Evolutionary conservation across 1,140 invertebrate genomes (phyloP).

Genomic region (Hirudo medicinalis): DNA sequence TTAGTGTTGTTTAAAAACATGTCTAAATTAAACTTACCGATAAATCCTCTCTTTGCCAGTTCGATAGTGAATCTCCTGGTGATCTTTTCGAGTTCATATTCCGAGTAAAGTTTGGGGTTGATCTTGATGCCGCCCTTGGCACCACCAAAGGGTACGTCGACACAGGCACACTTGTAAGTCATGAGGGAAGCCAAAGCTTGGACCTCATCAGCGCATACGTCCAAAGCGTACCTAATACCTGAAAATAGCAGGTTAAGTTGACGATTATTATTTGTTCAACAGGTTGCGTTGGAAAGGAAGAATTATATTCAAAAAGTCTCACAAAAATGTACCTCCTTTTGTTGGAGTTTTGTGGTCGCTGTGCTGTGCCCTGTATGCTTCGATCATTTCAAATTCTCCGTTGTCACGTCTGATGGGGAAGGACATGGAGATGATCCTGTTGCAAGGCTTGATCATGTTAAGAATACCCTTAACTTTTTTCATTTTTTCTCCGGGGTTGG

Average conservation of each 20-base stretch:
- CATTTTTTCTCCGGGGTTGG: conserved; percentile 11
- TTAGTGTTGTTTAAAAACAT: no score
- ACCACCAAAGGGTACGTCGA: conserved; percentile 82
- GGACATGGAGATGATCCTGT: conserved; percentile 80
- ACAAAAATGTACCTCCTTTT: conserved; percentile 63
- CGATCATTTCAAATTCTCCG: conserved; percentile 91
- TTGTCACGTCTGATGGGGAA: conserved; percentile 89
- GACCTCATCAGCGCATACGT: conserved; percentile 56
- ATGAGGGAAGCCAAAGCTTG: conserved; percentile 92
- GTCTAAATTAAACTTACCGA: conserved; percentile 34
- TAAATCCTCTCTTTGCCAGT: conserved; percentile 92
- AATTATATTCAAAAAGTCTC: no score
- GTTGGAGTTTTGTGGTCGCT: conserved; percentile 88
- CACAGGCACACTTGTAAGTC: conserved; percentile 90
- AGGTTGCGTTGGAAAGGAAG: no score
- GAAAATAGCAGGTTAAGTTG: neutral
- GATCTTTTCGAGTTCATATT: conserved; percentile 94
- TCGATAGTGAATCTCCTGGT: conserved; percentile 91
- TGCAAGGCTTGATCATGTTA: conserved; percentile 82
- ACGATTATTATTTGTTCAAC: no score
- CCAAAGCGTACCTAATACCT: conserved; percentile 82
- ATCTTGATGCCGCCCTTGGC: conserved; percentile 97
- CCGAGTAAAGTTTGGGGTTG: conserved; percentile 85
- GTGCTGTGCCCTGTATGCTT: conserved; percentile 90
- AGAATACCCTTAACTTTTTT: conserved; percentile 55